Conservation (phyloP, 1,140 invertebrate species). For the Drosophila mayri region DNA sequence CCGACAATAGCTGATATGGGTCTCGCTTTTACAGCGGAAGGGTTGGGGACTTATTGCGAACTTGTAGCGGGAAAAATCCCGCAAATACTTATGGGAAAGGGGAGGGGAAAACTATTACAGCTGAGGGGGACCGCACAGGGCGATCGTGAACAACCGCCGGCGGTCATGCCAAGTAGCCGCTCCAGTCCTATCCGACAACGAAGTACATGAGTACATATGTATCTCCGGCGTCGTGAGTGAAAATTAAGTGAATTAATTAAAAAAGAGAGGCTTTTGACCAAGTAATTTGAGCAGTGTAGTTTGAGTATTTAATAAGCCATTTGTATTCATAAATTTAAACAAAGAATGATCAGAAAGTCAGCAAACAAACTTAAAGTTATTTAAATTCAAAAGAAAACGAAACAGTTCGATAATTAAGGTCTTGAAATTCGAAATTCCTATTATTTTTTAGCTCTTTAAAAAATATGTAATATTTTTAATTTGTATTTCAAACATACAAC, state of each 20-base stretch:
- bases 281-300: conserved; percentile 2
- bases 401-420: no score
- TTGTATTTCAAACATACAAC: neutral
- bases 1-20: conserved; percentile 79
- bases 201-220: neutral
- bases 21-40: conserved; percentile 21
- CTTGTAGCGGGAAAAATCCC: conserved; percentile 23
- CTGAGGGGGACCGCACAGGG: conserved; percentile 54
- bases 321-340: no score
- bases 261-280: neutral
- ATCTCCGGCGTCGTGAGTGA: conserved; percentile 28
- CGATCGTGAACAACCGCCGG: conserved; percentile 44
- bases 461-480: neutral
- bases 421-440: no score
- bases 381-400: no score
- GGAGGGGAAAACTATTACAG: neutral
- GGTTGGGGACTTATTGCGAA: conserved; percentile 1
- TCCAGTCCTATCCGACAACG: conserved; percentile 29
- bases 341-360: no score
- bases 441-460: no score
- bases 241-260: conserved; percentile 52
- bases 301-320: no score
- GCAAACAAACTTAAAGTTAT: no score
- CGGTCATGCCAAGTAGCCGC: conserved; percentile 69
- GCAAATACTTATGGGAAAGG: neutral